Percentiles rank a stretch among this genome's conserved stretches.
Evolutionary conservation across 2,797 vertebrate genomes (phyloP).

Genomic region (Coreius guichenoti): DNA sequence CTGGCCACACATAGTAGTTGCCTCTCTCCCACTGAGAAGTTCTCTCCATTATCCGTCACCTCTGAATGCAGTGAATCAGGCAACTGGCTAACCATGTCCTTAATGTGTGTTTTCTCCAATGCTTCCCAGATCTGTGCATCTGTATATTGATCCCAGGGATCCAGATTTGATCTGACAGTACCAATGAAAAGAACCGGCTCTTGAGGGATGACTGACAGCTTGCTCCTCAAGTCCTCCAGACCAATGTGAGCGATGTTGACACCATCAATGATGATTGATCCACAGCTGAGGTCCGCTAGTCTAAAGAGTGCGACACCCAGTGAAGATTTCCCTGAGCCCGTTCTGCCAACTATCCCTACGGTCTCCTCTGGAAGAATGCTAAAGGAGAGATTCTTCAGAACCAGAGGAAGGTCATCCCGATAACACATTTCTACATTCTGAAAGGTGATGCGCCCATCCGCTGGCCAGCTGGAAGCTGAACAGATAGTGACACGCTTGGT

Average conservation of each 20-base stretch:
- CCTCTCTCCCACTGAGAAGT: conserved; percentile 87
- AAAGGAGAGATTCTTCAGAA: conserved; percentile 82
- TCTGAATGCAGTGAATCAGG: conserved; percentile 79
- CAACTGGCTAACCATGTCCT: conserved; percentile 80
- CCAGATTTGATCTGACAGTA: conserved; percentile 86
- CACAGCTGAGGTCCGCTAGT: conserved; percentile 80
- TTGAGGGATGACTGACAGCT: conserved; percentile 87
- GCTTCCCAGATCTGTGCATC: conserved; percentile 86
- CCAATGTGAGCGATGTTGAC: conserved; percentile 81
- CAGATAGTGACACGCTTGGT: conserved; percentile 84
- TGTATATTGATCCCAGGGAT: conserved; percentile 81
- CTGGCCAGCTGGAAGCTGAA: conserved; percentile 83
- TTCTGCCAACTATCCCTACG: conserved; percentile 87
- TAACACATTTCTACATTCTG: conserved; percentile 85
- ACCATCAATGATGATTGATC: conserved; percentile 83
- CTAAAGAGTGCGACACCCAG: conserved; percentile 83
- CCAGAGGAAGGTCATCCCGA: conserved; percentile 77
- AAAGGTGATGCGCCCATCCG: conserved; percentile 80
- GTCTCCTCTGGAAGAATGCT: conserved; percentile 79
- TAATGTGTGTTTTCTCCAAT: conserved; percentile 84
- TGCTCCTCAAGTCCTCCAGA: conserved; percentile 83
- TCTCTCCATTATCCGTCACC: conserved; percentile 86
- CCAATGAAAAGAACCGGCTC: conserved; percentile 88
- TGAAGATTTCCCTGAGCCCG: conserved; percentile 89
- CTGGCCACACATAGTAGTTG: conserved; percentile 86